Evolutionary conservation across 2,797 vertebrate genomes (phyloP).

Genomic region (Okamejei kenojei): DNA sequence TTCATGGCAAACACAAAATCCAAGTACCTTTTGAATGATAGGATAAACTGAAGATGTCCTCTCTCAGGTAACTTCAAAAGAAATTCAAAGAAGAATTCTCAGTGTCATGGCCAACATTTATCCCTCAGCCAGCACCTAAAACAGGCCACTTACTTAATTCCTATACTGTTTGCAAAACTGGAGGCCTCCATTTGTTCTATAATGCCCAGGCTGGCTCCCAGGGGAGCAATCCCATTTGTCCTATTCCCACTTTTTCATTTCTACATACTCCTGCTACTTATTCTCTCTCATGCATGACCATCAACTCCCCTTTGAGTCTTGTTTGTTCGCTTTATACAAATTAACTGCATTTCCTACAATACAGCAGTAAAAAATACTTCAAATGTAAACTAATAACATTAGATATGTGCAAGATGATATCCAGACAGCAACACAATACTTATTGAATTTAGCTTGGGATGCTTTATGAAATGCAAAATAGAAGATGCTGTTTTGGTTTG

Average conservation of each 20-base stretch:
- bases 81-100: neutral
- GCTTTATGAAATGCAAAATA: neutral
- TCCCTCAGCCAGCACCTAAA: neutral
- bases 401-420: neutral
- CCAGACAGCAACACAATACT: neutral
- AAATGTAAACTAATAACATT: neutral
- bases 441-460: no score
- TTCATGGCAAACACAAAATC: neutral
- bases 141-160: neutral
- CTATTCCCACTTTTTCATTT: no score
- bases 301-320: neutral
- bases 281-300: no score
- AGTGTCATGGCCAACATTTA: neutral
- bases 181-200: no score
- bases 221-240: no score
- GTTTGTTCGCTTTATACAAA: neutral
- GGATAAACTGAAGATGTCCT: neutral
- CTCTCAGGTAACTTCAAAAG: neutral
- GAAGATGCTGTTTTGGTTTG: neutral
- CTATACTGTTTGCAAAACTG: no score
- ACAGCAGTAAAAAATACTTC: neutral
- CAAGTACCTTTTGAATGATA: neutral
- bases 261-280: no score
- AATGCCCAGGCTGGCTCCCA: no score
- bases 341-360: neutral